Evolutionary conservation across 2,888 invertebrate genomes (phyloP).

Genomic region (Heliconius ethilla): DNA sequence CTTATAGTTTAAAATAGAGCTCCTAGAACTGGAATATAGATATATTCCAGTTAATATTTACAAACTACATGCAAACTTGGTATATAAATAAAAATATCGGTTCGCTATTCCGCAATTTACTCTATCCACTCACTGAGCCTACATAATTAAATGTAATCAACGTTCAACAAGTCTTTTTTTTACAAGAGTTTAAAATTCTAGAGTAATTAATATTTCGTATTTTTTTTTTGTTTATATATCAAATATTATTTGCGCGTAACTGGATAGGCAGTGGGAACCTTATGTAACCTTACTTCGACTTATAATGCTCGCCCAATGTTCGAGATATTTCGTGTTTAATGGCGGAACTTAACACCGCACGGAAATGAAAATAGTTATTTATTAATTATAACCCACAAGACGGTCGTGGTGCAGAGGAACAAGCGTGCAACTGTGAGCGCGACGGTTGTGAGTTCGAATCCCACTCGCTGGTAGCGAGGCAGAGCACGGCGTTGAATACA

Average conservation of each 20-base stretch:
- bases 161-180: background rate
- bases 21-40: background rate
- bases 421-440: no score
- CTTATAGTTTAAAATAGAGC: background rate
- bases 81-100: constrained; percentile 13
- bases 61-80: background rate
- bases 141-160: constrained; percentile 16
- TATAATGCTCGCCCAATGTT: no score
- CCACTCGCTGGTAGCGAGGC: no score
- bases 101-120: background rate
- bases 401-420: no score
- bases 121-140: background rate
- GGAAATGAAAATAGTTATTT: no score
- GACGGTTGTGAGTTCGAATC: no score
- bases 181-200: background rate
- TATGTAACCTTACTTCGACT: no score
- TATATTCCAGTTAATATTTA: background rate
- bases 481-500: no score
- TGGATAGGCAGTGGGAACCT: no score
- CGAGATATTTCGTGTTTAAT: no score
- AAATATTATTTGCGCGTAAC: background rate
- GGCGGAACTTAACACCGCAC: no score
- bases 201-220: background rate
- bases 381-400: no score
- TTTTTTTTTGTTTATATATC: background rate